Evolutionary conservation across 37 sponge, comb jelly and placozoan species (phyloP).

Genomic region (Cladorhizidae sp.): DNA sequence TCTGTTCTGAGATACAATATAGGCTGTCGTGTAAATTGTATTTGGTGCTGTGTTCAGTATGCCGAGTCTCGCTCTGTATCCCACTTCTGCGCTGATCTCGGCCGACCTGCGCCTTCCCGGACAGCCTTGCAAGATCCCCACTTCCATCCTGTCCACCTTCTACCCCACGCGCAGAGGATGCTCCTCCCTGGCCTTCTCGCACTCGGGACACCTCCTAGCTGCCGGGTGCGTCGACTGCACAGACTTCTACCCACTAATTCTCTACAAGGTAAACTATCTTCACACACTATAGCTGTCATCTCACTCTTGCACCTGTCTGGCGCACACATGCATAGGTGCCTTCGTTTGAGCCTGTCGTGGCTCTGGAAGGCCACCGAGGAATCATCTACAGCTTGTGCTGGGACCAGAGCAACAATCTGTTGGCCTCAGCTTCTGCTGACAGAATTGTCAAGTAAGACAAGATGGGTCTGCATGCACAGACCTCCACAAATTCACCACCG

Average conservation of each 20-base stretch:
- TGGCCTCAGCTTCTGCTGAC: slow-evolving; percentile 84
- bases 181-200: slow-evolving; percentile 78
- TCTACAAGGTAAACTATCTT: slow-evolving; percentile 37
- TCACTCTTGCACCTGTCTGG: background rate
- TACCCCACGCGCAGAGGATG: slow-evolving; percentile 61
- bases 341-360: background rate
- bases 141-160: slow-evolving; percentile 18
- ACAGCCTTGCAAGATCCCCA: slow-evolving; percentile 80
- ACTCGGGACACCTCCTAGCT: slow-evolving; percentile 55
- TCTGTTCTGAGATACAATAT: too few relatives aligned
- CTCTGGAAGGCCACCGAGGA: slow-evolving; percentile 55
- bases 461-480: too few relatives aligned
- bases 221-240: slow-evolving; percentile 40
- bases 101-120: slow-evolving; percentile 68
- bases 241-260: slow-evolving; percentile 20
- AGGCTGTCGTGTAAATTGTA: too few relatives aligned
- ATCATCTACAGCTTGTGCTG: slow-evolving; percentile 78
- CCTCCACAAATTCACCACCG: background rate
- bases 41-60: too few relatives aligned
- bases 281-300: too few relatives aligned
- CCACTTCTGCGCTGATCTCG: background rate
- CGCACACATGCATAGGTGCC: slow-evolving; percentile 21
- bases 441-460: slow-evolving; percentile 63
- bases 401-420: slow-evolving; percentile 44
- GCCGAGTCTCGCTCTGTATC: background rate